Conservation (phyloP, 2,797 vertebrate genomes). For the Antennarius maculatus region DNA sequence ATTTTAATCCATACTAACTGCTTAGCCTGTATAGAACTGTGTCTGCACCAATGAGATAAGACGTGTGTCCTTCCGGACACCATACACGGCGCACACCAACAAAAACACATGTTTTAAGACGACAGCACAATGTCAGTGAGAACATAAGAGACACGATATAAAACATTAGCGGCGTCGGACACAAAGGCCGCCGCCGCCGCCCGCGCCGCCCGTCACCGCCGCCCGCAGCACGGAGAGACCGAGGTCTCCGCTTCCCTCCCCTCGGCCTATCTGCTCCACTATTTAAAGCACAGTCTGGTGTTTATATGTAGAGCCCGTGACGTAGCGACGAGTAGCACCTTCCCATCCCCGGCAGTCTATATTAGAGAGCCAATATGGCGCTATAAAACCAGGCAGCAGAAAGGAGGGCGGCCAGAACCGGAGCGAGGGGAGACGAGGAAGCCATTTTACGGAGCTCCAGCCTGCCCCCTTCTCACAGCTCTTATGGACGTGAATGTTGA, state of each 20-base stretch:
- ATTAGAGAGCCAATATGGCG: constrained; percentile 97
- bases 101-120: no score
- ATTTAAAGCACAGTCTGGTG: constrained; percentile 94
- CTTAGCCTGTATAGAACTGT: no score
- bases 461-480: constrained; percentile 18
- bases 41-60: background rate
- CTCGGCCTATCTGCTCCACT: constrained; percentile 80
- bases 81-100: background rate
- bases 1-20: constrained; percentile 1
- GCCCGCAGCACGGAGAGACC: constrained; percentile 74
- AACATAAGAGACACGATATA: no score
- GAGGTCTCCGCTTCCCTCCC: constrained; percentile 60
- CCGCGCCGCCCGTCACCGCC: constrained; percentile 67
- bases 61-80: background rate
- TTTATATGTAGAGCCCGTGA: constrained; percentile 96
- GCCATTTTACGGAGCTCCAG: constrained; percentile 79
- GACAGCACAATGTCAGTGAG: no score
- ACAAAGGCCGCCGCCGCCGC: constrained; percentile 16
- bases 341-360: constrained; percentile 98
- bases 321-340: constrained; percentile 95
- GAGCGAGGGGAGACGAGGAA: constrained; percentile 76
- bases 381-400: constrained; percentile 93
- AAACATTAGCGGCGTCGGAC: background rate
- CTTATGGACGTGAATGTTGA: constrained; percentile 35
- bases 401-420: constrained; percentile 92